phyloP scores from a whole-genome alignment of 2,888 invertebrate genomes.

The Melanophora roralis region DNA sequence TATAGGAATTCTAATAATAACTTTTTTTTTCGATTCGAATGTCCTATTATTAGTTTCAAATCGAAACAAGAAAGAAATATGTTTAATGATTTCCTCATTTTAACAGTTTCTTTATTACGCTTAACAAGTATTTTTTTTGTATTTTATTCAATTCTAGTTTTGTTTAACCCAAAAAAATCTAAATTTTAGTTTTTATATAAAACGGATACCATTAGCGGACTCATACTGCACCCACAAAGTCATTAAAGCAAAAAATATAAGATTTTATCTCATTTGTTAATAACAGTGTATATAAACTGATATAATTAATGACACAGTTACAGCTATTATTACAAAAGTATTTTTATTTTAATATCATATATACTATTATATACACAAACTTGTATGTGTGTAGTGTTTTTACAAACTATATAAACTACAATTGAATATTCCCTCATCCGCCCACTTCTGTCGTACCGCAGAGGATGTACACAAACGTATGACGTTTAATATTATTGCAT shows the following conservation, averaged over 20 bases:
- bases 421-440: no score
- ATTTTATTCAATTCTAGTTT: no score
- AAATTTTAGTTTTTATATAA: no score
- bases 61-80: no score
- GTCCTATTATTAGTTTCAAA: no score
- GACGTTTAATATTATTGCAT: neutral
- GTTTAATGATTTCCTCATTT: no score
- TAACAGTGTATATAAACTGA: neutral
- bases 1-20: no score
- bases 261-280: neutral
- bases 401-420: neutral
- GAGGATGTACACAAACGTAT: neutral
- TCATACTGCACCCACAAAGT: neutral
- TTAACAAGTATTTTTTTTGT: no score
- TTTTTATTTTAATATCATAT: neutral
- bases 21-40: no score
- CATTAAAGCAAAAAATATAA: neutral
- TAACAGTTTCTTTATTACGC: no score
- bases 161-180: no score
- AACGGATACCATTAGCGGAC: neutral
- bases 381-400: neutral
- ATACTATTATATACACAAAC: neutral
- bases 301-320: neutral
- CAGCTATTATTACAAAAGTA: neutral
- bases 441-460: neutral